These are phyloP conservation scores for Chouioia cunea DNA, from an alignment of 2,888 invertebrate genomes.

Conservation along the genomic window DNA sequence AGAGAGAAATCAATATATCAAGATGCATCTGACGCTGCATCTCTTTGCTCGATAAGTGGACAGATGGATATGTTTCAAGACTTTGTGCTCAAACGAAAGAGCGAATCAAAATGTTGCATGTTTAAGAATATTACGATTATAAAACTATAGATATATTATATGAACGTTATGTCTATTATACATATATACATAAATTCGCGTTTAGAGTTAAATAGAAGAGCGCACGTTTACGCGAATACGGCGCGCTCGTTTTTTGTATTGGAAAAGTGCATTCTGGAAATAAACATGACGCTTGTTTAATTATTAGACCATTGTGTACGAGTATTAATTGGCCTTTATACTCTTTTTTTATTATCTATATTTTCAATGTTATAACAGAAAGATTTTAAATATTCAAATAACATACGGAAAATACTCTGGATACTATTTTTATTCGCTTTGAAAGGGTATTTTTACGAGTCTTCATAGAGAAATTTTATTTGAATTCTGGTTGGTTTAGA, in stretches of 20 bases:
- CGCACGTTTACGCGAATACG: neutral
- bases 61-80: no score
- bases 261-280: conserved; percentile 15
- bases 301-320: conserved; percentile 10
- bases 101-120: neutral
- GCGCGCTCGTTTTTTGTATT: conserved; percentile 26
- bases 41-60: neutral
- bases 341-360: no score
- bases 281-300: conserved; percentile 30
- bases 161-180: neutral
- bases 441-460: neutral
- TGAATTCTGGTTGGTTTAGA: neutral
- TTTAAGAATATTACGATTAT: neutral
- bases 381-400: no score
- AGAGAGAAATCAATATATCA: no score
- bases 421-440: no score
- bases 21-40: no score
- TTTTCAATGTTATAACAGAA: no score
- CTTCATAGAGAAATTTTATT: neutral
- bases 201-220: neutral
- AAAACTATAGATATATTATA: neutral
- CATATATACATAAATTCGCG: neutral
- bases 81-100: no score
- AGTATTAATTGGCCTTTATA: no score
- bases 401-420: no score